Conservation (phyloP, 2,113 vertebrate species). For the Oreochromis aureus region DNA sequence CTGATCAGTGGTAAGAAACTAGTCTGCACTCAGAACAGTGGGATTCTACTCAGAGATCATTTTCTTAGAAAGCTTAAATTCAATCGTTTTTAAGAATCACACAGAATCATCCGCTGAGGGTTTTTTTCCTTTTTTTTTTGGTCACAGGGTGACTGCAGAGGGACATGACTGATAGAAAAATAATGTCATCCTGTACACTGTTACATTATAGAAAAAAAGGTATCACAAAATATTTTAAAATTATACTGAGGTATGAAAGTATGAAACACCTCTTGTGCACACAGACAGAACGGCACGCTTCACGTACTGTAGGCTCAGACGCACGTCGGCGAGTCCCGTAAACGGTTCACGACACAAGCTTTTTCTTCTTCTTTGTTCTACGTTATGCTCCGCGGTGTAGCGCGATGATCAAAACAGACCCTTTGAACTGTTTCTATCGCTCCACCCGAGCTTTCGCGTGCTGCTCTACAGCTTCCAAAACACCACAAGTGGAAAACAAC, state of each 20-base stretch:
- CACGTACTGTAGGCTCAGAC: conserved; percentile 1
- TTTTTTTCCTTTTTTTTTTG: not conserved
- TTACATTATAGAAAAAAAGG: conserved; percentile 48
- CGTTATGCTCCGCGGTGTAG: not conserved
- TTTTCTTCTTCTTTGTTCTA: conserved; percentile 1
- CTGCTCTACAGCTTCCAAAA: conserved; percentile 32
- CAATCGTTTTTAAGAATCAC: not conserved
- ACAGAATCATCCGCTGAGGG: conserved; percentile 24
- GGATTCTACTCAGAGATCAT: not conserved
- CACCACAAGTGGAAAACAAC: not conserved
- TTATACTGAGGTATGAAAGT: conserved; percentile 65
- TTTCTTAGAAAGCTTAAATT: conserved; percentile 21
- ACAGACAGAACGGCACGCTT: not conserved
- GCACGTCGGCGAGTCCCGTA: not conserved
- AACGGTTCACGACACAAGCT: not conserved
- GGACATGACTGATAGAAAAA: conserved; percentile 50
- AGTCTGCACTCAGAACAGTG: not conserved
- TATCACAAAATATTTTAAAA: conserved; percentile 61
- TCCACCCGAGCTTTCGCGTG: not conserved
- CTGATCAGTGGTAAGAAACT: conserved; percentile 20
- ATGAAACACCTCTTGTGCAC: conserved; percentile 42
- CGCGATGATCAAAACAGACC: not conserved
- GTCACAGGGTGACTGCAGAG: not conserved
- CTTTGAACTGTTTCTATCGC: not conserved
- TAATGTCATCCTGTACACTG: conserved; percentile 28